These are phyloP conservation scores for Protonemura montana DNA, from an alignment of 2,888 invertebrate genomes.

Conservation along the genomic window DNA sequence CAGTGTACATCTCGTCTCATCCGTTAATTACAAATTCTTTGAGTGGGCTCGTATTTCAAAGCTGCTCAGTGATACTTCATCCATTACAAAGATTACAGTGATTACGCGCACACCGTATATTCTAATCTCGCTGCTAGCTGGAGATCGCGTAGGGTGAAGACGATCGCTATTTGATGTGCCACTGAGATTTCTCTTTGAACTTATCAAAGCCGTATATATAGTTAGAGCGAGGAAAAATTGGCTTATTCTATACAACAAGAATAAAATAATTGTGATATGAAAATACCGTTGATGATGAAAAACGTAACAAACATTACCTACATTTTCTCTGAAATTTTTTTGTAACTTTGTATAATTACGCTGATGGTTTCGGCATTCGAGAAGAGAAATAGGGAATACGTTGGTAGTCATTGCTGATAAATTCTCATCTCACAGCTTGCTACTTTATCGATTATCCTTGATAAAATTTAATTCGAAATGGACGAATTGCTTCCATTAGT, in stretches of 20 bases:
- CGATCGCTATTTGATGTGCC: conserved; percentile 2
- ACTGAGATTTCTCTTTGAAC: background rate
- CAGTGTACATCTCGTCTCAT: background rate
- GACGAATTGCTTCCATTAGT: background rate
- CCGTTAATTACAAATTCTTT: conserved; percentile 5
- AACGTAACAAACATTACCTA: background rate
- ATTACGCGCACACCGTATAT: background rate
- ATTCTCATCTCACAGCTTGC: background rate
- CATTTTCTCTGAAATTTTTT: background rate
- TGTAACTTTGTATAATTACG: background rate
- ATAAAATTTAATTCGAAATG: background rate
- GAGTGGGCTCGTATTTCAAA: background rate
- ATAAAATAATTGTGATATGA: background rate
- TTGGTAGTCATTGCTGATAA: background rate
- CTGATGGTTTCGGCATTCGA: background rate
- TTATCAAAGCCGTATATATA: background rate
- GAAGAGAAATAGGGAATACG: background rate
- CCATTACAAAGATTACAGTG: background rate
- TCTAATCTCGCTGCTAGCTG: background rate
- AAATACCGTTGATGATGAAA: background rate
- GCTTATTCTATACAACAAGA: background rate
- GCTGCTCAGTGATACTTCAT: conserved; percentile 7
- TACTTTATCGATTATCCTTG: background rate
- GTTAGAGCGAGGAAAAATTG: background rate
- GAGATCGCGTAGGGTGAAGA: background rate